Evolutionary conservation across 2,113 vertebrate genomes (phyloP), one percentile per base, ranked within the genome.

Genomic region (Romanogobio albipinnatus): DNA sequence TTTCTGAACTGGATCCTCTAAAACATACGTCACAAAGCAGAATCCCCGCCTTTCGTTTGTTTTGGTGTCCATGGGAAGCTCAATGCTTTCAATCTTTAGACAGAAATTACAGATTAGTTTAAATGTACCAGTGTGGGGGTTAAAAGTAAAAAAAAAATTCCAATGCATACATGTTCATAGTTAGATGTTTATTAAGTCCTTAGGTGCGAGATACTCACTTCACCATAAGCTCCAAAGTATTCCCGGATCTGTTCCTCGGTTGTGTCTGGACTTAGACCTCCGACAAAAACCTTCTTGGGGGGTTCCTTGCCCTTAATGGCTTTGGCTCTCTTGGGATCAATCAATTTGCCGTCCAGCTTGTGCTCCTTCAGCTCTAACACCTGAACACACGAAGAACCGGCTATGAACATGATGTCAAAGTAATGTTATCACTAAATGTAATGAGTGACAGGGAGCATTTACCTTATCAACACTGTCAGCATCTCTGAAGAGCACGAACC

Each of bases 241-340:
- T 97, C 96, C 83, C 96, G 95, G 81, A 97, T 96, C 87, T 96
- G 95, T 79, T 97, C 96, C 88, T 97, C 96, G 13, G 96, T 95
- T 0, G 95, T 97, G 86, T 97, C 96, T 9, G 96, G 96, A 87
- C 96, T 97, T 82, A 97, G 84, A 15, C 96, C 96, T 76, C 96
- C 96, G 87, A 97, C 96, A 88, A 97, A 97, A 4, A 97, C 96
- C 84, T 97, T 97, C 88, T 96, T 97, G 0, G 96, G 96, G 1
- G 96, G 96, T 77, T 97, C 96, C 81, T 97, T 97, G 17, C 96
- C 96, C 83, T 97, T 96, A 33, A 97, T 90, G 0, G 96, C 96
- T 92, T 97, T 97, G 76, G 96, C 96, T 81, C 96, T 93, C 89
- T 97, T 97, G 1, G 96, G 96, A 82, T 97, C 96, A 93, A 97